Conservation (phyloP, 2,113 vertebrate genomes). For the Melanerpes formicivorus region DNA sequence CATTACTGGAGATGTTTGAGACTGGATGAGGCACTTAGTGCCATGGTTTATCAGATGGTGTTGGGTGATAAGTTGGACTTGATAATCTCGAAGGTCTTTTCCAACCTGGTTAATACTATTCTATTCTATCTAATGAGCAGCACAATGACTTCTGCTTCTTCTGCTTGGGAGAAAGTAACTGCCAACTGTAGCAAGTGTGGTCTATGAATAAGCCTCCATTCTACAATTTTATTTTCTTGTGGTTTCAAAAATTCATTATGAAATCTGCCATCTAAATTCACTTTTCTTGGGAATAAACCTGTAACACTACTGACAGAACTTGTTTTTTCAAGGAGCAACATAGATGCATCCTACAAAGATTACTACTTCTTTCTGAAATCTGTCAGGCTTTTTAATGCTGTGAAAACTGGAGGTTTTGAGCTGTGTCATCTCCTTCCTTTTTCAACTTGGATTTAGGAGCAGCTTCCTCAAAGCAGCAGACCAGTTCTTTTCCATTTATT, state of each 20-base stretch:
- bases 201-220: background rate
- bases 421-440: background rate
- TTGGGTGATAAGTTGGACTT: no score
- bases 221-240: background rate
- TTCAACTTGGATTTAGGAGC: background rate
- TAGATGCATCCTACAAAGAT: background rate
- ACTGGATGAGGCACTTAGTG: no score
- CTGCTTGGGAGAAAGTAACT: background rate
- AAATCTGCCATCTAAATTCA: background rate
- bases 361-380: slow-evolving; percentile 7
- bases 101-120: no score
- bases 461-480: slow-evolving; percentile 9
- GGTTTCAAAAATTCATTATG: background rate
- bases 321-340: background rate
- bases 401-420: background rate
- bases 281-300: background rate
- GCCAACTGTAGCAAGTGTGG: background rate
- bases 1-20: no score
- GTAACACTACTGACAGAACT: background rate
- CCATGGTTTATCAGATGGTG: no score
- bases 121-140: background rate
- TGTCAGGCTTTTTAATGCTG: background rate
- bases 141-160: background rate
- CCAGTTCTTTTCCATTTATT: background rate
- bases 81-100: no score